Evolutionary conservation across 1,140 invertebrate species (phyloP).

Genomic region (Zaprionus kolodkinae): DNA sequence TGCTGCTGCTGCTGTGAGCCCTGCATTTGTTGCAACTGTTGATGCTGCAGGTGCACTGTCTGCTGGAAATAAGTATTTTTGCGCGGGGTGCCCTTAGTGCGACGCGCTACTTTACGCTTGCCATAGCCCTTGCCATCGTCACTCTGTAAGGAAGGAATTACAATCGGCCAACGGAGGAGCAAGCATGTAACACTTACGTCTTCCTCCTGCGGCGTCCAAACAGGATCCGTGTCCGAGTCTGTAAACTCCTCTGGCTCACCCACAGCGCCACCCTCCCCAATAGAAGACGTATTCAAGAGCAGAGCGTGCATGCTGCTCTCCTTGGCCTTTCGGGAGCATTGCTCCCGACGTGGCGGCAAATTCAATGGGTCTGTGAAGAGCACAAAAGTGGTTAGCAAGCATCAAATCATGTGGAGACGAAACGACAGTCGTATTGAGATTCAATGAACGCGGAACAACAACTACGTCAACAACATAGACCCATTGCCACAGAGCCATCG

Average conservation of each 20-base stretch:
- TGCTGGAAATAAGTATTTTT: slow-evolving; percentile 70
- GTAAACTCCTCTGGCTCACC: slow-evolving; percentile 85
- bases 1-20: slow-evolving; percentile 31
- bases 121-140: slow-evolving; percentile 74
- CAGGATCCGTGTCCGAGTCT: slow-evolving; percentile 90
- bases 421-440: slow-evolving; percentile 22
- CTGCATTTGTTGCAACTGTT: slow-evolving; percentile 38
- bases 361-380: slow-evolving; percentile 84
- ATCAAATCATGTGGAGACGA: slow-evolving; percentile 33
- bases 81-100: slow-evolving; percentile 76
- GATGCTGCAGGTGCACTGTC: slow-evolving; percentile 46
- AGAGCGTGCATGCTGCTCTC: slow-evolving; percentile 83
- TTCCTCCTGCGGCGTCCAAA: slow-evolving; percentile 89
- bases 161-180: slow-evolving; percentile 22
- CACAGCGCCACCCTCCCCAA: slow-evolving; percentile 60
- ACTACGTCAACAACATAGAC: slow-evolving; percentile 50
- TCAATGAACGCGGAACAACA: slow-evolving; percentile 46
- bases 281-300: slow-evolving; percentile 63
- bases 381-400: slow-evolving; percentile 75
- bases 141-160: slow-evolving; percentile 54
- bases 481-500: slow-evolving; percentile 38
- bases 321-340: slow-evolving; percentile 88
- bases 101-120: slow-evolving; percentile 72
- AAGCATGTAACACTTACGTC: slow-evolving; percentile 74
- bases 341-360: slow-evolving; percentile 87